Evolutionary conservation across 2,888 invertebrate species (phyloP).

Genomic region (Mythimna lalbum): DNA sequence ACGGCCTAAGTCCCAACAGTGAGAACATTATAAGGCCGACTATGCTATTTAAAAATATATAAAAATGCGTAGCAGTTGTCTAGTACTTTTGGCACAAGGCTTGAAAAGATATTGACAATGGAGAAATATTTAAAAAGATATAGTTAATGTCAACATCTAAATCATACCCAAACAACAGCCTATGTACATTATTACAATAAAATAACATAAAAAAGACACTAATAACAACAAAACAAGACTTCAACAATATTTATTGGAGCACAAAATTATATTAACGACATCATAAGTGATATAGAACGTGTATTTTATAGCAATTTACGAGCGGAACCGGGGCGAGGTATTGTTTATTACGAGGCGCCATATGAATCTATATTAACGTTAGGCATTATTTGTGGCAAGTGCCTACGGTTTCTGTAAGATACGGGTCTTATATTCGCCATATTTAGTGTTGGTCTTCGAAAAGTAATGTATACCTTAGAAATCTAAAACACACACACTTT

Average conservation of each 20-base stretch:
- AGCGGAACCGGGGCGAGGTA: conserved; percentile 17
- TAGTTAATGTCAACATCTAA: not conserved
- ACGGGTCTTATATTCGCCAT: not conserved
- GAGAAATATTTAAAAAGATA: too few species aligned
- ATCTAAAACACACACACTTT: too few species aligned
- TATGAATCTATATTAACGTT: conserved; percentile 44
- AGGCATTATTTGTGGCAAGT: conserved; percentile 28
- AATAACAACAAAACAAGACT: conserved; percentile 4
- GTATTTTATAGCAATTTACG: conserved; percentile 54
- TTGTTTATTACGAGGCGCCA: conserved; percentile 38
- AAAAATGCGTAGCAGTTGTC: too few species aligned
- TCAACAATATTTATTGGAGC: conserved; percentile 1
- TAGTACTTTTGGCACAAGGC: too few species aligned
- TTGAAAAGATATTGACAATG: too few species aligned
- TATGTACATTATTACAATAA: too few species aligned
- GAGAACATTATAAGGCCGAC: too few species aligned
- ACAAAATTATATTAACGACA: conserved; percentile 30
- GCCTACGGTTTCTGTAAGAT: not conserved
- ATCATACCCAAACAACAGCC: too few species aligned
- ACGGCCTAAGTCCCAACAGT: too few species aligned
- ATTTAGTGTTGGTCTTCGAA: not conserved
- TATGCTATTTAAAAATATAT: too few species aligned
- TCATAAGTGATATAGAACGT: conserved; percentile 34
- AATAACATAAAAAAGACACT: conserved; percentile 2
- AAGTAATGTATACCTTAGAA: too few species aligned